These are phyloP conservation scores for Conger conger DNA, from an alignment of 2,113 vertebrate genomes.

Conservation along the genomic window DNA sequence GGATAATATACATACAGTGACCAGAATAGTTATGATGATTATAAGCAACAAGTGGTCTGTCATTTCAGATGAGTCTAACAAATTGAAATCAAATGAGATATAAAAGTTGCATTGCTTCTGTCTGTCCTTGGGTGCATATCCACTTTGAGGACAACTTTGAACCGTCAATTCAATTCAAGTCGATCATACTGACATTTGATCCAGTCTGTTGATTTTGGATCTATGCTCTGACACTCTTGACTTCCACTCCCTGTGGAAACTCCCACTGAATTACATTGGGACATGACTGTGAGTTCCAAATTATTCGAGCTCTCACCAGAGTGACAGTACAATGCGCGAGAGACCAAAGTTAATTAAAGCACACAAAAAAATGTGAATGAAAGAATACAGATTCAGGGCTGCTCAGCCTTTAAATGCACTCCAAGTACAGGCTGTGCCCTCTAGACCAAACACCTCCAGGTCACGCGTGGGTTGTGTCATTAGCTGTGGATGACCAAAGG, in stretches of 20 bases:
- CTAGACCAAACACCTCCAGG: no score
- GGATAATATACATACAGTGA: no score
- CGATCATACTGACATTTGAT: background rate
- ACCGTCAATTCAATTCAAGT: background rate
- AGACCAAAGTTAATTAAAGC: background rate
- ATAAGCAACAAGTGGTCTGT: background rate
- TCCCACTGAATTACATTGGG: background rate
- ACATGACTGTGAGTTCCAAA: background rate
- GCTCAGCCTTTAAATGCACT: no score
- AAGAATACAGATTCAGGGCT: no score
- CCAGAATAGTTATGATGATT: background rate
- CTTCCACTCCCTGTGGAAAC: background rate
- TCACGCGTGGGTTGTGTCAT: no score
- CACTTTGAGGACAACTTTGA: background rate
- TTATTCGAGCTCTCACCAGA: background rate
- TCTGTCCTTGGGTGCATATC: background rate
- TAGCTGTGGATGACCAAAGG: no score
- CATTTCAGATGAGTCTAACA: background rate
- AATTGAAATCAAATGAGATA: no score
- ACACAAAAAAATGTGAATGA: no score
- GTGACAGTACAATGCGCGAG: background rate
- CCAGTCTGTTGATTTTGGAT: background rate
- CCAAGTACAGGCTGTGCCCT: no score
- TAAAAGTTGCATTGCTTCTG: background rate
- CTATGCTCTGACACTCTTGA: background rate